Conservation (phyloP, 2,113 vertebrate genomes). For the Coregonus clupeaformis region DNA sequence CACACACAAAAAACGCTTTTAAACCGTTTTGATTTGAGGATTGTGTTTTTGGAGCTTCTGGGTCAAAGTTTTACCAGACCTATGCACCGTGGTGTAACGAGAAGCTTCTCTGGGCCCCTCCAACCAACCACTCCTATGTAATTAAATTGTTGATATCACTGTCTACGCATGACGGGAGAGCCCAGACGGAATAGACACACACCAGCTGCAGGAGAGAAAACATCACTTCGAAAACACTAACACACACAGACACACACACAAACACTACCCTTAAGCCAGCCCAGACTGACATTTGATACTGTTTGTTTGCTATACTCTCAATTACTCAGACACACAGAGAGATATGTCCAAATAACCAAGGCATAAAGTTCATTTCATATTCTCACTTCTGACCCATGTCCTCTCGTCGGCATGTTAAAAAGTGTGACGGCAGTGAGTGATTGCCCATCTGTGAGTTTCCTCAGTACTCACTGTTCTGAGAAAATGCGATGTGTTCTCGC, state of each 20-base stretch:
- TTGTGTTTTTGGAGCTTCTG: not conserved
- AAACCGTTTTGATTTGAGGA: not conserved
- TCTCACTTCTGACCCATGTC: not conserved
- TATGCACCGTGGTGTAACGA: not conserved
- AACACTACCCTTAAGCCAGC: not conserved
- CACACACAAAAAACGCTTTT: not conserved
- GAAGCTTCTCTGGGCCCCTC: too few species aligned
- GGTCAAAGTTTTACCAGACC: not conserved
- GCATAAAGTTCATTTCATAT: not conserved
- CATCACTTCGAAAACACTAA: not conserved
- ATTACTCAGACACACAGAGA: not conserved
- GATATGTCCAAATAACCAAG: not conserved
- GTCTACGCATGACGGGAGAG: not conserved
- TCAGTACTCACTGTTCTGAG: not conserved
- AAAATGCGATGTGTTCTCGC: too few species aligned
- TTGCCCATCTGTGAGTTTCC: not conserved
- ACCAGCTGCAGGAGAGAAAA: not conserved
- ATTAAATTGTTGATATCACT: not conserved
- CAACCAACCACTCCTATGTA: too few species aligned
- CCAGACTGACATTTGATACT: not conserved
- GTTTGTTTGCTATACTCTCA: not conserved
- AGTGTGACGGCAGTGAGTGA: not conserved
- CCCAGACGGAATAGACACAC: not conserved
- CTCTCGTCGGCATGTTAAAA: not conserved
- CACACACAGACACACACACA: too few species aligned